Evolutionary conservation across 2,888 invertebrate genomes (phyloP), one percentile per base, ranked within the genome.

Genomic region (Callyntrura sp.): DNA sequence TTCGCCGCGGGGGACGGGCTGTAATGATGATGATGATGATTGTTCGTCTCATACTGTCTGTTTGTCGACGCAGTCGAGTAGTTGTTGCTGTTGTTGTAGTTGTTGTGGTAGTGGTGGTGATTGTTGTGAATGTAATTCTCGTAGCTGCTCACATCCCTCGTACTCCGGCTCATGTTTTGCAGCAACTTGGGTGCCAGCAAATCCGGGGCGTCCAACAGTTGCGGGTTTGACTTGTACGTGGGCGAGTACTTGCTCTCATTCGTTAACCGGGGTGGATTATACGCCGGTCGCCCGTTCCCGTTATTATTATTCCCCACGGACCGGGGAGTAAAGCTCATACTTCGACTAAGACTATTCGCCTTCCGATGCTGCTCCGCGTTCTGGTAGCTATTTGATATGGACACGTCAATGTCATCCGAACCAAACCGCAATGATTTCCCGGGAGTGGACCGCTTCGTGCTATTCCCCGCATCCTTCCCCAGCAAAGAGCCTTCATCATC

Each of bases 151-250:
- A 98, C 94, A 94, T 98, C 97, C 91, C 96, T 96, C 94, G 97
- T 97, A 94, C 97, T 97, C 92, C 98, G 96, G 94, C 97, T 97
- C 91, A 98, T 97, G 92, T 97, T 97, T 88, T 97, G 97, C 57
- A 98, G 97, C 92, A 98, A 97, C 60, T 97, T 97, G 0, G 98
- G 98, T 94, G 97, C 98, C 94, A 98, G 97, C 9, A 97, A 95
- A 86, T 97, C 96, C 91, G 96, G 96, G 0, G 96, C 96, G 92
- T 96, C 96, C 76, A 97, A 96, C 70, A 97, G 95, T 94, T 97
- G 97, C 51, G 97, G 97, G 94, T 97, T 97, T 3, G 97, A 97
- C 94, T 97, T 97, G 94, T 97, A 97, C 12, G 78, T 90, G 51
- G 91, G 91, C 45, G 91, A 89, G 17, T 88, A 82, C 85, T 91